These are phyloP conservation scores for Mergus octosetaceus DNA, from an alignment of 2,797 vertebrate species.

Conservation along the genomic window DNA sequence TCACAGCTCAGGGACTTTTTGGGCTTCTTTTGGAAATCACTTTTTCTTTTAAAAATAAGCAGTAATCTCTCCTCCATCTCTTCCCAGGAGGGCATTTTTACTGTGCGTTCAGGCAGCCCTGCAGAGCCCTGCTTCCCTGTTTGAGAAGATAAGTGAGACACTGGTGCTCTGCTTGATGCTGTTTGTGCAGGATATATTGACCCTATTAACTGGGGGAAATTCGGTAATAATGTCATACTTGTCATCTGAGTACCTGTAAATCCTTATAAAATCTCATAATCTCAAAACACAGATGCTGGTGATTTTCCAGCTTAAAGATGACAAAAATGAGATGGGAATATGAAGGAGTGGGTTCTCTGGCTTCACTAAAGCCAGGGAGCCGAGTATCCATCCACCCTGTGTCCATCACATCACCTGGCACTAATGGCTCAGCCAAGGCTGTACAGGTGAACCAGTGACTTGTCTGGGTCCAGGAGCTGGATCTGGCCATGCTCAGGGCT, in stretches of 20 bases:
- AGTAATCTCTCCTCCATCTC: accelerated
- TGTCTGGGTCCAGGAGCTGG: too few species aligned
- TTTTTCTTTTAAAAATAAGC: accelerated
- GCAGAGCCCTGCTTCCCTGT: background rate
- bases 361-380: background rate
- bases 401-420: background rate
- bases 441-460: background rate
- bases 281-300: too few species aligned
- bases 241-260: background rate
- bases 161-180: background rate
- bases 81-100: background rate
- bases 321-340: background rate
- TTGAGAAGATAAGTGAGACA: background rate
- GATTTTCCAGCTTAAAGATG: background rate
- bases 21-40: background rate
- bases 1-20: accelerated
- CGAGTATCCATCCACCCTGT: too few species aligned
- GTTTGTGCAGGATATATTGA: background rate
- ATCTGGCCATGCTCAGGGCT: background rate
- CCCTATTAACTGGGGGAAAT: background rate
- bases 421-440: background rate
- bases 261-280: background rate
- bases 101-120: background rate
- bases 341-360: background rate
- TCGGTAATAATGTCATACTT: background rate